Base-by-base conservation (phyloP, 2,797 vertebrate genomes). In the Diplodus puntazzo region DNA sequence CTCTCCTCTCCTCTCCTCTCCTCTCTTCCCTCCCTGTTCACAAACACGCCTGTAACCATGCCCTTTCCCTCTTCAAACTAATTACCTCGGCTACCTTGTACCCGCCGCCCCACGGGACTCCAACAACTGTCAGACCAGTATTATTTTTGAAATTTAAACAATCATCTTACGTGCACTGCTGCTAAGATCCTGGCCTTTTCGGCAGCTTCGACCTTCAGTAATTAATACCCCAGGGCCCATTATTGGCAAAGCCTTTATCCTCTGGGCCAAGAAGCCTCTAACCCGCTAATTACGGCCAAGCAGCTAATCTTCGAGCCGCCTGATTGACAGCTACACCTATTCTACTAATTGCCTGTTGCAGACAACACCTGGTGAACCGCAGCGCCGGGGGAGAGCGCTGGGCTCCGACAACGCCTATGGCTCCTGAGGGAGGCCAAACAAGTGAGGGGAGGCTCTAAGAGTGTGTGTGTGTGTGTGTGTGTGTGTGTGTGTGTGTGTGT, bases 101-200 rank as follows among this genome's bases (percentile, higher is more conserved):
- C 94, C 93, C 92, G 81, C 83, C 65, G 73, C 89, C 95, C 93
- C 91, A 17, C 58, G 94, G 94, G 95, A 93, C 88, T 52, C 92
- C 91, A 94, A 94, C 94, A 95, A 95, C 95, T 96, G 95, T 96
- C 95, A 95, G 94, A 93, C 92, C 93, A 93, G 94, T 95, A 95
- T 95, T 96, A 95, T 95, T 96, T 96, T 95, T 95, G 95, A 96
- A 96, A 96, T 95, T 96, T 95, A 96, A 96, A 95, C 95, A 95
- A 96, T 96, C 95, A 96, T 96, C 94, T 95, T 95, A 92, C 93
- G 95, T 93, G 93, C 92, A 83, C 89, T 80, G 92, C 95, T 90
- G 95, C 95, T 96, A 95, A 96, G 95, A 96, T 95, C 95, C 94
- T 90, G 95, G 94, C 95, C 95, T 95, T 95, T 95, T 95, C 95